Conservation (phyloP, 2,797 vertebrate genomes). For the Muraenolepis orangiensis region DNA sequence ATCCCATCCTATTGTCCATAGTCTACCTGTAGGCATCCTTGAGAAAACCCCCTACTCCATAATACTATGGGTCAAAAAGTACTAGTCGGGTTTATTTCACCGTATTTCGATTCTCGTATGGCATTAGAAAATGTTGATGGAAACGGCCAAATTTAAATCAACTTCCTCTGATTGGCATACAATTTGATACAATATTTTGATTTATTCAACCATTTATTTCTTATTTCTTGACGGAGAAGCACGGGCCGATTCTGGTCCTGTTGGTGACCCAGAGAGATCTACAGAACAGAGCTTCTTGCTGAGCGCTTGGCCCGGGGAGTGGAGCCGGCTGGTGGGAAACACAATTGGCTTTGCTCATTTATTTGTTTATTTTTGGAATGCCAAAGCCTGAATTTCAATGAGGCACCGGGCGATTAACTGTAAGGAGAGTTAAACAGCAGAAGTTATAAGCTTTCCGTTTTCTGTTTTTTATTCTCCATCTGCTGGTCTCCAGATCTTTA, state of each 20-base stretch:
- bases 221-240: not conserved
- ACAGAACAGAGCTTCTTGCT: conserved; percentile 10
- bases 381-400: conserved; percentile 23
- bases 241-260: conserved; percentile 23
- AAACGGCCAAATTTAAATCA: too few relatives aligned
- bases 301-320: not conserved
- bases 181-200: not conserved
- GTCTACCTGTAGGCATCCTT: too few relatives aligned
- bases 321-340: conserved; percentile 21
- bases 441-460: not conserved
- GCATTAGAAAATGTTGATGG: too few relatives aligned
- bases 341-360: conserved; percentile 31
- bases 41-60: too few relatives aligned
- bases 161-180: too few relatives aligned
- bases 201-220: too few relatives aligned
- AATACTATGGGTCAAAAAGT: too few relatives aligned
- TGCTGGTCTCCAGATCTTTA: too few relatives aligned
- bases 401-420: conserved; percentile 10
- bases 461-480: not conserved
- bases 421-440: not conserved
- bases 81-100: too few relatives aligned
- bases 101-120: too few relatives aligned
- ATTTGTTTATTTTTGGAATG: conserved; percentile 30
- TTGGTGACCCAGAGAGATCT: conserved; percentile 14
- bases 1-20: too few relatives aligned